phyloP scores from a whole-genome alignment of 2,797 vertebrate genomes.

The Tokudaia tokunoshimensis region DNA sequence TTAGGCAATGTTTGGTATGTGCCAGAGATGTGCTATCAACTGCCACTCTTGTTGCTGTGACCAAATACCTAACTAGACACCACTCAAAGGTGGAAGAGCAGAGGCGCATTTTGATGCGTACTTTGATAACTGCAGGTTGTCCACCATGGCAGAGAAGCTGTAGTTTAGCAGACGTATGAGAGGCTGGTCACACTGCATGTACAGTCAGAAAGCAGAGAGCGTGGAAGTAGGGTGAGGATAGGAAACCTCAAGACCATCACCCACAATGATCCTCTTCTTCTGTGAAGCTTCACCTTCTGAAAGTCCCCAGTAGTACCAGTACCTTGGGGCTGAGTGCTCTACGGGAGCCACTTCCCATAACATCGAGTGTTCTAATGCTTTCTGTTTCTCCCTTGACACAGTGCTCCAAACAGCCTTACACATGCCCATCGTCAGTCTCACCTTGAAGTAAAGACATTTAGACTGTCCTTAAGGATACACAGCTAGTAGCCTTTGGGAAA shows the following conservation, averaged over 20 bases:
- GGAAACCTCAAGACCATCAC: neutral
- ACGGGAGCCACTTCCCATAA: neutral
- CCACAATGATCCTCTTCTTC: neutral
- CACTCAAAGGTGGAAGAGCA: neutral
- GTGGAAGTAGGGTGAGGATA: neutral
- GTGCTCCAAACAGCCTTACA: neutral
- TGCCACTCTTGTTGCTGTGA: neutral
- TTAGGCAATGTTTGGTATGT: neutral
- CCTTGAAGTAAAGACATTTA: neutral
- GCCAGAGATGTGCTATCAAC: neutral
- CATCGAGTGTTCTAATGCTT: neutral
- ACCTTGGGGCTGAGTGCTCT: neutral
- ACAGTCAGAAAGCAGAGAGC: neutral
- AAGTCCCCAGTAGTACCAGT: no score
- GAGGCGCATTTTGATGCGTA: neutral
- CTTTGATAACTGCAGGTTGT: neutral
- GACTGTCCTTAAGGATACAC: neutral
- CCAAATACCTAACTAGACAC: neutral
- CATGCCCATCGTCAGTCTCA: neutral
- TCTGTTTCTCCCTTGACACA: neutral
- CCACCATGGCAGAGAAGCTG: neutral
- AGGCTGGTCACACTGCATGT: neutral
- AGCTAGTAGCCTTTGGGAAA: neutral
- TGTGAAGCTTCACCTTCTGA: neutral
- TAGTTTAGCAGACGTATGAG: rapidly evolving